Conservation (phyloP, 2,113 vertebrate species). For the Hemichromis elongatus region DNA sequence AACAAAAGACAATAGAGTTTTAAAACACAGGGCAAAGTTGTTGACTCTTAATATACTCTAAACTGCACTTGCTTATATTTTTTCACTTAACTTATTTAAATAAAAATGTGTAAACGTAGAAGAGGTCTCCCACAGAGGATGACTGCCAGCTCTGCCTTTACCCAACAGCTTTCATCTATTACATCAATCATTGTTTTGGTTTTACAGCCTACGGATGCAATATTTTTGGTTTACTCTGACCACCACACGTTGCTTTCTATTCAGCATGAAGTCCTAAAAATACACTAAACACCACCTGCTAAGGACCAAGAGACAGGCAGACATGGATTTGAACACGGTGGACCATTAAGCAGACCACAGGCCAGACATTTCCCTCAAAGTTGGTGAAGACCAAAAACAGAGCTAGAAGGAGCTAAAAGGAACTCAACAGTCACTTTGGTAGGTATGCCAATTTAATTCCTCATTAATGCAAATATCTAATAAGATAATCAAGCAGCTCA, state of each 20-base stretch:
- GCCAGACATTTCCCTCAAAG: background rate
- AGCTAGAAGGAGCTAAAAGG: background rate
- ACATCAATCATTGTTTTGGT: background rate
- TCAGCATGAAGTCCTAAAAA: background rate
- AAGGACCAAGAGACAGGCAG: background rate
- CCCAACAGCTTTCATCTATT: background rate
- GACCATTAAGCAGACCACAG: background rate
- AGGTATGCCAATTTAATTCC: background rate
- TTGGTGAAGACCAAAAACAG: background rate
- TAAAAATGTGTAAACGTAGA: background rate
- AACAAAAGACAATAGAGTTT: background rate
- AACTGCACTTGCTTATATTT: background rate
- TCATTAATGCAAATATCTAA: background rate
- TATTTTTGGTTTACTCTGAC: background rate
- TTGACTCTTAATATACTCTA: background rate
- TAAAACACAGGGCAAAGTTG: background rate
- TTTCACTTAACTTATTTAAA: too few relatives aligned
- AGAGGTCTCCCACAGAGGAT: background rate
- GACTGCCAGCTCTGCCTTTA: background rate
- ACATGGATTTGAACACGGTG: background rate
- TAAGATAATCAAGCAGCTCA: background rate
- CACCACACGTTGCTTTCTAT: background rate
- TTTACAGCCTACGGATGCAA: background rate
- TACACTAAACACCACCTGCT: background rate
- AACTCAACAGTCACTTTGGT: background rate